Evolutionary conservation across 1,140 invertebrate genomes (phyloP).

Genomic region (Drosophila quadrilineata): DNA sequence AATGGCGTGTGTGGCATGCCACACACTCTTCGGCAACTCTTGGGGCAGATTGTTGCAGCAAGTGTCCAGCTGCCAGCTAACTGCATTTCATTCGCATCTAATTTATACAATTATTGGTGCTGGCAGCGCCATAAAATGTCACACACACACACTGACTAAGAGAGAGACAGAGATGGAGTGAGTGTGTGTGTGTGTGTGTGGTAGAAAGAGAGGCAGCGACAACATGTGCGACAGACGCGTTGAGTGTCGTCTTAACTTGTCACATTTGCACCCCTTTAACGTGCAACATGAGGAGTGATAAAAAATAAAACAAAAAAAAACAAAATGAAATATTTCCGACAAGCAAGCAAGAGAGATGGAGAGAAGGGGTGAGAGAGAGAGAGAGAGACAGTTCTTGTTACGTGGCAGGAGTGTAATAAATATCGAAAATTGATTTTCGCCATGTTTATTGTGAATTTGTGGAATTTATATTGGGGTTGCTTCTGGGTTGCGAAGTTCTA

Average conservation of each 20-base stretch:
- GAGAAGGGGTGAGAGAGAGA: too few relatives aligned
- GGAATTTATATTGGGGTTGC: slow-evolving; percentile 71
- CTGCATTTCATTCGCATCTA: slow-evolving; percentile 55
- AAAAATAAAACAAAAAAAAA: slow-evolving; percentile 33
- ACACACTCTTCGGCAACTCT: background rate
- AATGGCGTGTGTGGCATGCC: background rate
- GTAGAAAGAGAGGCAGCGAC: slow-evolving; percentile 26
- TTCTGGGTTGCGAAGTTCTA: slow-evolving; percentile 59
- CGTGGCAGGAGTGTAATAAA: slow-evolving; percentile 51
- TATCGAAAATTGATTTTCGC: slow-evolving; percentile 69
- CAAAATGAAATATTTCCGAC: slow-evolving; percentile 12
- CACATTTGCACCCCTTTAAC: slow-evolving; percentile 75
- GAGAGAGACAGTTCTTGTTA: too few relatives aligned
- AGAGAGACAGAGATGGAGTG: background rate
- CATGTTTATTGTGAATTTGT: slow-evolving; percentile 75
- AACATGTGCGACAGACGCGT: too few relatives aligned
- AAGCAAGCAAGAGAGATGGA: too few relatives aligned
- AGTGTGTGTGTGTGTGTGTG: background rate
- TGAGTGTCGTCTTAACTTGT: slow-evolving; percentile 73
- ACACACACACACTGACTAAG: slow-evolving; percentile 13
- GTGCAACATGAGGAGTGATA: slow-evolving; percentile 42
- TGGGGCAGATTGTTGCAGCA: slow-evolving; percentile 11
- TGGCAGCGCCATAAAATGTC: slow-evolving; percentile 56
- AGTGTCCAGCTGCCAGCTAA: slow-evolving; percentile 28
- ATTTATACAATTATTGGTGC: slow-evolving; percentile 75